phyloP scores from a whole-genome alignment of 2,888 invertebrate genomes.

The Microchrysa polita region DNA sequence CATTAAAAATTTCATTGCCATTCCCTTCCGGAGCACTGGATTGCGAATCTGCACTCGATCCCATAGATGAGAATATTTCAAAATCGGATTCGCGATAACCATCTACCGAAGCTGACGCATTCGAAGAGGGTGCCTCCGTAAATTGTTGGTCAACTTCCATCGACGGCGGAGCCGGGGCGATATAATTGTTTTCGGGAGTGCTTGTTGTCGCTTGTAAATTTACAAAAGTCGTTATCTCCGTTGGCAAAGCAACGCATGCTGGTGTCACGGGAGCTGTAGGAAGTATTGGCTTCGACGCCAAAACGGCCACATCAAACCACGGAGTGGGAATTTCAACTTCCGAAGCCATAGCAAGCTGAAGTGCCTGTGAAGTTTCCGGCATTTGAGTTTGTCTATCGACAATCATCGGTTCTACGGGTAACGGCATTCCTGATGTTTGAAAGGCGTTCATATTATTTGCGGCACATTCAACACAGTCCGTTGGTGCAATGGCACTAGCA shows the following conservation, averaged over 20 bases:
- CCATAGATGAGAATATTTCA: conserved; percentile 18
- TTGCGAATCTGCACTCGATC: background rate
- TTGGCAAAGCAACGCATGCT: conserved; percentile 62
- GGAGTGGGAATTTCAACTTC: conserved; percentile 79
- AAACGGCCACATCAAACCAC: conserved; percentile 78
- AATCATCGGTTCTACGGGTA: conserved; percentile 22
- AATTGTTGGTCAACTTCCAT: conserved; percentile 18
- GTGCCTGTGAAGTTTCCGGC: conserved; percentile 68
- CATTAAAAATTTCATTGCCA: conserved; percentile 27
- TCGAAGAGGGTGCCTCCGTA: background rate
- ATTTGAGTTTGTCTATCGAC: background rate
- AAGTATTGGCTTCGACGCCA: conserved; percentile 70
- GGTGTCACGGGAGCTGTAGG: conserved; percentile 70
- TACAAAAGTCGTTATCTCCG: conserved; percentile 62
- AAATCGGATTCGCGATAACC: background rate
- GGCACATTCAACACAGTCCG: background rate
- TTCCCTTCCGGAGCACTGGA: background rate
- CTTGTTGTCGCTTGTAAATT: conserved; percentile 56
- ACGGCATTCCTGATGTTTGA: background rate
- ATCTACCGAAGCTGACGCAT: background rate
- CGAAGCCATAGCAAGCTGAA: conserved; percentile 77
- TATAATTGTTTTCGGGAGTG: conserved; percentile 28
- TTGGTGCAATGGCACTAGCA: background rate
- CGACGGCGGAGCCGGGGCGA: conserved; percentile 28
- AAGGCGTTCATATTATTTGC: background rate